Evolutionary conservation across 2,797 vertebrate species (phyloP).

Genomic region (Argyrosomus regius): DNA sequence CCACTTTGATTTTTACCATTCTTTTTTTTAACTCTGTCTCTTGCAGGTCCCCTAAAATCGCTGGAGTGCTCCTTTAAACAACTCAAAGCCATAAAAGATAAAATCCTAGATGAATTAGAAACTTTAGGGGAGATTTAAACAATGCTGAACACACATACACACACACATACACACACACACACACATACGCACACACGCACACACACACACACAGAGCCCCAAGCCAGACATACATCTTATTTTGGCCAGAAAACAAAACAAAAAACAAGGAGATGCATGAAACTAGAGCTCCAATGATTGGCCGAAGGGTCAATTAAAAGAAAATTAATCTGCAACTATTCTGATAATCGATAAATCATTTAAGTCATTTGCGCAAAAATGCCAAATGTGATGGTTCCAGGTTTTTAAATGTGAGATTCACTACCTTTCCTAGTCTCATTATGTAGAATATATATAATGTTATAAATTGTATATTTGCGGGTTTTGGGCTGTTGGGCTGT

Average conservation of each 20-base stretch:
- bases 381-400: background rate
- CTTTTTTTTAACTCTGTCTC: background rate
- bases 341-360: background rate
- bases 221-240: constrained; percentile 27
- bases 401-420: background rate
- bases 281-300: constrained; percentile 11
- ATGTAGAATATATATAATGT: too few relatives aligned
- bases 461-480: too few relatives aligned
- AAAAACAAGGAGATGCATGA: background rate
- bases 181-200: background rate
- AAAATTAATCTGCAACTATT: background rate
- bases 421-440: too few relatives aligned
- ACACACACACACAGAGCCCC: constrained; percentile 2
- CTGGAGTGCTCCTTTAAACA: constrained; percentile 10
- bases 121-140: constrained; percentile 1
- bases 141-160: constrained; percentile 9
- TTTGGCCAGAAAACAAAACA: constrained; percentile 11
- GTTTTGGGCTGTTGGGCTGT: background rate
- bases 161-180: background rate
- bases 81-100: background rate
- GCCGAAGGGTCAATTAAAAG: background rate
- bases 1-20: background rate
- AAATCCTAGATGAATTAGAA: constrained; percentile 3
- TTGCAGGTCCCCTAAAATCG: background rate
- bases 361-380: background rate